These are phyloP conservation scores for Zaprionus kolodkinae DNA, from an alignment of 1,140 invertebrate species.

Conservation along the genomic window DNA sequence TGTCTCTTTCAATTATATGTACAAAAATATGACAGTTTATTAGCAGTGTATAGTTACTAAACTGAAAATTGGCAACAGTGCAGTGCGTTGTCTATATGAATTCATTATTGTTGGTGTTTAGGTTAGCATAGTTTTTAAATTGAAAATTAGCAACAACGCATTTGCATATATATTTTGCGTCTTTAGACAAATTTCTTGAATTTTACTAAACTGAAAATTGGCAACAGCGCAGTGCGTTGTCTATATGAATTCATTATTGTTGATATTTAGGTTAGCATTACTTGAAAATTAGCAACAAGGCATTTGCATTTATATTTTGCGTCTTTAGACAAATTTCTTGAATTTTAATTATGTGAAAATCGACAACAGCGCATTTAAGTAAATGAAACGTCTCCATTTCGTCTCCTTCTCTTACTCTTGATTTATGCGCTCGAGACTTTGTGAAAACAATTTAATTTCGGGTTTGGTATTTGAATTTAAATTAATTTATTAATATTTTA, in stretches of 20 bases:
- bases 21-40: too few relatives aligned
- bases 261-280: too few relatives aligned
- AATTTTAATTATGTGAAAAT: neutral
- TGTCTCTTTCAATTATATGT: neutral
- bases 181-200: too few relatives aligned
- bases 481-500: conserved; percentile 81
- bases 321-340: neutral
- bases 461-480: conserved; percentile 50
- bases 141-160: neutral
- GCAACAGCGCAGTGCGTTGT: too few relatives aligned
- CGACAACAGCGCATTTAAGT: neutral
- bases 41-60: too few relatives aligned
- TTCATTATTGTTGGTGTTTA: too few relatives aligned
- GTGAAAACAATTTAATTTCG: conserved; percentile 33
- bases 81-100: too few relatives aligned
- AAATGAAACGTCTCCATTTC: too few relatives aligned
- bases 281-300: neutral
- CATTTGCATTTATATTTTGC: neutral
- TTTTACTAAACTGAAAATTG: too few relatives aligned
- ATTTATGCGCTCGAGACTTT: conserved; percentile 16
- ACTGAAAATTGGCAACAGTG: too few relatives aligned
- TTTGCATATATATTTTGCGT: neutral
- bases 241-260: too few relatives aligned
- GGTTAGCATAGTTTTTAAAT: neutral
- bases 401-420: neutral